Evolutionary conservation across 1,140 invertebrate genomes (phyloP), one percentile per base, ranked within the genome.

Genomic region (Bombus breviceps): DNA sequence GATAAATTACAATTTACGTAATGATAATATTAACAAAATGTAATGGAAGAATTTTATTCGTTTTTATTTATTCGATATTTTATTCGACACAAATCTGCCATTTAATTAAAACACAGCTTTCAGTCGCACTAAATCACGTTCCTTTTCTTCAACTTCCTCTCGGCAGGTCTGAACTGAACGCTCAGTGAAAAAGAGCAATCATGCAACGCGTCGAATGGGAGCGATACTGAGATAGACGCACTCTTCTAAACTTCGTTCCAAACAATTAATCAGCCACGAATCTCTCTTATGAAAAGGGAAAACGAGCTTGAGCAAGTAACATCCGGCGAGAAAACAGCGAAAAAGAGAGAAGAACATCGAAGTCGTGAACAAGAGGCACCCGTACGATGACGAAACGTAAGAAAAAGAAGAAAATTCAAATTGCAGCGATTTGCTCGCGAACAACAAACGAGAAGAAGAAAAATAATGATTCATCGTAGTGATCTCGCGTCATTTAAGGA

Each of bases 141-240:
- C 25, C 28, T 62, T 78, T 59, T 62, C 6, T 28, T 39, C 53
- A 37, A 57, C 69, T 68, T 62, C 76, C 72, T 87, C 73, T 89
- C 90, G 85, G 32, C 89, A 94, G 94, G 86, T 94, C 93, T n/a
- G 94, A 94, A 90, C 88, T 94, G 90, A 94, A 94, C 87, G 89
- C 93, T 85, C 94, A 94, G 94, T 94, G 94, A 94, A 94, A 94
- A 85, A 73, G 43, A 92, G 92, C 91, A 90, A 85, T 80, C 66
- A 81, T 74, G 78, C 71, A 91, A 73, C 77, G 91, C 71, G 86
- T 81, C 75, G 92, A 94, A 84, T 92, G 93, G 92, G 90, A 94
- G 88, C 92, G 94, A 90, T 94, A 94, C 85, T 94, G 90, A 94
- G 81, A 71, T 85, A 87, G 86, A 89, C 89, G 91, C 85, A 90